Base-by-base conservation (phyloP, 2,888 invertebrate genomes). In the Ochlodes sylvanus region DNA sequence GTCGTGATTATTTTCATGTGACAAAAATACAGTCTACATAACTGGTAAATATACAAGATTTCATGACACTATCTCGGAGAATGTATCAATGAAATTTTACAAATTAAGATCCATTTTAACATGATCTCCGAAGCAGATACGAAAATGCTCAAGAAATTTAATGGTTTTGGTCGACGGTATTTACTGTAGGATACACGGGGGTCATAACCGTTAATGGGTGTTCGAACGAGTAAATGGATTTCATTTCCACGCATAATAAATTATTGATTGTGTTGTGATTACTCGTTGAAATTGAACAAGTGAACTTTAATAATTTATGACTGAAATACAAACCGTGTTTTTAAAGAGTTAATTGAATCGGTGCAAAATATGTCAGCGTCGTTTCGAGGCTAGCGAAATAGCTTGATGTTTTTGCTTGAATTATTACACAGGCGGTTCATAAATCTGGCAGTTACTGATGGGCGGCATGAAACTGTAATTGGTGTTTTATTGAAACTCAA, bases 401-500 rank as follows among this genome's bases (percentile, higher is more conserved):
- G 54, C 60, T 32, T 61, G 67, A 44, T 61, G 62, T 68, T 61
- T 67, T 44, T 61, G 55, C 61, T 54, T 67, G 62, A 68, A 62
- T 62, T 68, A 68, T 68, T 62, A 62, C 67, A 56, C 56, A 62
- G 61, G 38, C 47, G 55, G 61, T 68, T 62, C 55, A 68, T 68
- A 68, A 68, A 68, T 68, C 56, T 56, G 55, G 38, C 44, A 67
- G 61, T 67, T 56, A 67, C 67, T 62, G 67, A 62, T 67, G 56
- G 56, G 44, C 55, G 34, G 38, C 12, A 67, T 67, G 41, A 61
- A 67, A 55, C 21, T 56, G 61, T 55, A 67, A 67, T 67, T 62
- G 55, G 61, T 44, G 64, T 50, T 57, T 65, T 52, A 67, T 67
- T 67, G 66, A 67, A 67, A 61, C 66, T 34, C 60, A 44, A 67